These are phyloP conservation scores for Hydroisotoma schaefferi DNA, from an alignment of 2,888 invertebrate genomes.

Conservation along the genomic window DNA sequence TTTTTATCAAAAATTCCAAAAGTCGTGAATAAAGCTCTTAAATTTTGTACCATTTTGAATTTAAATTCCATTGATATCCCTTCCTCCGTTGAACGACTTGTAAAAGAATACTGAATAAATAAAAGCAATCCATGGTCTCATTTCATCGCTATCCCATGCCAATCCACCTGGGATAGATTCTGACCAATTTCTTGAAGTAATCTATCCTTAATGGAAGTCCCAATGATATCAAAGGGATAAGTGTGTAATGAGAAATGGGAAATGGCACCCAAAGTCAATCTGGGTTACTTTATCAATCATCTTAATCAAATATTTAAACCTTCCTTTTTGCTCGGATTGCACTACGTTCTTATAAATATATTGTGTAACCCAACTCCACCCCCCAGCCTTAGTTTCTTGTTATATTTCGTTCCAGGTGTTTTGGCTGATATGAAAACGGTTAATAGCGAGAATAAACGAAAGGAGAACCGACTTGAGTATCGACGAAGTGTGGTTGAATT, in stretches of 20 bases:
- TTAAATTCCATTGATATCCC: too few relatives aligned
- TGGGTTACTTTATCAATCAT: background rate
- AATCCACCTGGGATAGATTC: too few relatives aligned
- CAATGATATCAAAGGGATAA: slow-evolving; percentile 9
- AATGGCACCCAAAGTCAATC: background rate
- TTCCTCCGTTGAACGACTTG: too few relatives aligned
- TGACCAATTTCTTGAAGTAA: too few relatives aligned
- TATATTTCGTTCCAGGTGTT: background rate
- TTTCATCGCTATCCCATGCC: too few relatives aligned
- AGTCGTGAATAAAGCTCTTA: too few relatives aligned
- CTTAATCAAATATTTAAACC: slow-evolving; percentile 17
- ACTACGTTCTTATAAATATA: background rate
- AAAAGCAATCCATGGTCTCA: too few relatives aligned
- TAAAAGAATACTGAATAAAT: too few relatives aligned
- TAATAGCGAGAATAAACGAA: background rate
- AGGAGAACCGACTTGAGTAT: background rate
- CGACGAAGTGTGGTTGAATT: background rate
- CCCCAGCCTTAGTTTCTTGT: background rate
- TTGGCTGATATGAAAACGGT: slow-evolving; percentile 4
- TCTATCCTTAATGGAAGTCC: slow-evolving; percentile 2
- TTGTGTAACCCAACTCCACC: background rate
- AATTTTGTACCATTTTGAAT: too few relatives aligned
- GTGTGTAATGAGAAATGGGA: slow-evolving; percentile 11
- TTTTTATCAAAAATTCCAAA: too few relatives aligned
- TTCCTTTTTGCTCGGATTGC: slow-evolving; percentile 3